Evolutionary conservation across 2,888 invertebrate genomes (phyloP), one percentile per base, ranked within the genome.

Genomic region (Hecatera dysodea): DNA sequence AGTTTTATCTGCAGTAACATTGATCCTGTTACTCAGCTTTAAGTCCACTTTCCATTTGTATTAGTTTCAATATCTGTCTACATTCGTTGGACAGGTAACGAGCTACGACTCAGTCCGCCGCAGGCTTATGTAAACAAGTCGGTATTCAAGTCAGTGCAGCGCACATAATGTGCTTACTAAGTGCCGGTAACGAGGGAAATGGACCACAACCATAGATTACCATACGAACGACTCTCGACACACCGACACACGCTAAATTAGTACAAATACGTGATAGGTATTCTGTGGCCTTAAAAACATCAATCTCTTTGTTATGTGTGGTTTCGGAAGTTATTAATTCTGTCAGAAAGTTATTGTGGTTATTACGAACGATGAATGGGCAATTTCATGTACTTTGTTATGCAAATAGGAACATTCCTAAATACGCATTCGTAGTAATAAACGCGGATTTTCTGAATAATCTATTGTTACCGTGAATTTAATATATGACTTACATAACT

Each of bases 121-220:
- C 39, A 48, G 50, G 39, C 46, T 69, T 67, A 59, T 55, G 66
- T 77, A 67, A 77, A 77, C 78, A 72, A 64, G 44, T 63, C 42
- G 39, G 52, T 66, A 56, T 60, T 56, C 46, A 64, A 29, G 63
- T 62, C 48, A 53, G 69, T 62, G 63, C 24, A 52, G 48, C 72
- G 42, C 44, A 39, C 70, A 72, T 60, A 67, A 64, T 44, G 72
- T 82, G 71, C 72, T 66, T 61, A 71, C 74, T 73, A 73, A 75
- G 68, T 72, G 67, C 19, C 15, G 15, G 62, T 72, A 79, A 75
- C 71, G 78, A 85, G 82, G 76, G 81, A 87, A 89, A 84, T 82
- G 80, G 78, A 80, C 77, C 83, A 84, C 81, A 83, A 78, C 75
- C 72, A 78, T 24, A 67, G 64, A 80, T 76, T 72, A 72, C 62